phyloP scores from a whole-genome alignment of 2,797 vertebrate genomes.

The Sciaenops ocellatus region DNA sequence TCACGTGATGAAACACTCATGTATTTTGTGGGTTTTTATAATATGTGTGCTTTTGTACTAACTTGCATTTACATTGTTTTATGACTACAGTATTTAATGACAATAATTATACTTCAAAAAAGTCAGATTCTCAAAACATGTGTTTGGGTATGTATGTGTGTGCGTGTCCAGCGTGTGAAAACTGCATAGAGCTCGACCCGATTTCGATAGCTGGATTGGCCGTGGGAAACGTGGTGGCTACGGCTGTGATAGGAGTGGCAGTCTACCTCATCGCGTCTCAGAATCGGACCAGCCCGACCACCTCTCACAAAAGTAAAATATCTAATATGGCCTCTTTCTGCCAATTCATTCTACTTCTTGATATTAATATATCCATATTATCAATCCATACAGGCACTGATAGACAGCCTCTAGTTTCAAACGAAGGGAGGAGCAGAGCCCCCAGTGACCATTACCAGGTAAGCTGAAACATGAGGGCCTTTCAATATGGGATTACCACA shows the following conservation, averaged over 20 bases:
- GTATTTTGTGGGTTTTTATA: background rate
- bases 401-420: constrained; percentile 15
- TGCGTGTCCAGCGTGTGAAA: constrained; percentile 77
- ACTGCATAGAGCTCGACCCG: constrained; percentile 66
- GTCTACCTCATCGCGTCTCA: constrained; percentile 75
- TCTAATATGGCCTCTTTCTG: background rate
- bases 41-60: background rate
- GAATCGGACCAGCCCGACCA: background rate
- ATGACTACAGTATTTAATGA: background rate
- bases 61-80: background rate
- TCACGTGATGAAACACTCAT: background rate
- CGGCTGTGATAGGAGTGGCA: constrained; percentile 61
- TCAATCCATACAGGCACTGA: constrained; percentile 47
- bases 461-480: background rate
- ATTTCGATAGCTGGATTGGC: background rate
- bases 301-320: constrained; percentile 69
- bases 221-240: constrained; percentile 70
- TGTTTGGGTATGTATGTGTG: constrained; percentile 21
- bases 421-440: background rate
- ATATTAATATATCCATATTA: background rate
- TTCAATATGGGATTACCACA: background rate
- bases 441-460: constrained; percentile 56
- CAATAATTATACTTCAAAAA: background rate
- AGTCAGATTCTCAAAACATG: background rate
- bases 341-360: background rate